Evolutionary conservation across 1,140 invertebrate genomes (phyloP), one percentile per base, ranked within the genome.

Genomic region (Cecropterus lyciades): DNA sequence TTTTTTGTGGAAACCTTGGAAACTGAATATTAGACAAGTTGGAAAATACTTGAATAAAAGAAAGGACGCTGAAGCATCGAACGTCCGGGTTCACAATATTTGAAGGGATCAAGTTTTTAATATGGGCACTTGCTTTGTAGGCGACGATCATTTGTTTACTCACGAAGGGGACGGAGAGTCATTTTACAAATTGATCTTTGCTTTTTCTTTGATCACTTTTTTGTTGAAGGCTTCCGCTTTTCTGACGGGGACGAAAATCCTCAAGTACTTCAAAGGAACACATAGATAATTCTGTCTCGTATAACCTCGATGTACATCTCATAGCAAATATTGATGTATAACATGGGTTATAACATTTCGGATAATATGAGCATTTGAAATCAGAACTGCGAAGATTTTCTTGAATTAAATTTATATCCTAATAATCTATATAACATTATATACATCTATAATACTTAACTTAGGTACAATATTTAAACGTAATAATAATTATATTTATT

Each of bases 41-140:
- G 2, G 48, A 52, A 52, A 52, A 52, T 14, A 51, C n/a, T 51
- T 13, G 2, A 49, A n/a, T 24, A 11, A 27, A 27, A 51, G 24
- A 11, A 51, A 16, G 24, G 48, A 17, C 46, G 11, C 11, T 1
- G 10, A 49, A 49, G 46, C 46, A 7, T 49, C 11, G 11, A 6
- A 49, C 11, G 11, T 8, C 20, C 11, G 20, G 11, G 9, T 51
- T 51, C 11, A 27, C 48, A 51, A 51, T 27, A 27, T 27, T 51
- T 51, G 48, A 10, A 27, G 48, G 48, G 48, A 51, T 27, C 48
- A 14, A 24, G 16, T 24, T 49, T 49, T 49, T 49, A 49, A 49
- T 49, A 49, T n/a, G 11, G 46, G 17, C 3, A n/a, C 46, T 49
- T 49, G 46, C 46, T 49, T 49, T 49, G 16, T 24, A 11, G 11